Percentiles rank a stretch among this genome's conserved stretches.
Evolutionary conservation across 2,888 invertebrate genomes (phyloP).

Genomic region (Dynastes hyllus): DNA sequence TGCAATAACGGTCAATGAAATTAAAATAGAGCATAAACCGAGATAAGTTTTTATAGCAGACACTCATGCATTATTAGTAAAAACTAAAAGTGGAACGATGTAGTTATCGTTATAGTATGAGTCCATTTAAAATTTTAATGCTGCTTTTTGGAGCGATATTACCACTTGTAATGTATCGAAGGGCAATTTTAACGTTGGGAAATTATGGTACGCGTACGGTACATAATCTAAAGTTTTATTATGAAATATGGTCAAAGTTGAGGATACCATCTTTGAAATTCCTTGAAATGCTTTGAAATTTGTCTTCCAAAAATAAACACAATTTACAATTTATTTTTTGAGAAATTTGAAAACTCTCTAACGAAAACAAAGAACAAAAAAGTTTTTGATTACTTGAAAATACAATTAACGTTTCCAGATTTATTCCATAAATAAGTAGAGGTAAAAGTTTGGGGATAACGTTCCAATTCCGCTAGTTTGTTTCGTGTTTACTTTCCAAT

Average conservation of each 20-base stretch:
- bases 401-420: neutral
- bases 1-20: conserved; percentile 15
- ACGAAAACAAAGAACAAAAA: neutral
- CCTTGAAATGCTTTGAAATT: neutral
- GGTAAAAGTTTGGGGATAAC: neutral
- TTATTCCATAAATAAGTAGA: neutral
- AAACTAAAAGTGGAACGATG: conserved; percentile 25
- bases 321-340: neutral
- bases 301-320: neutral
- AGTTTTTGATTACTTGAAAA: neutral
- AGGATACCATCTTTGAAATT: neutral
- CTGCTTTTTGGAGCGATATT: conserved; percentile 8
- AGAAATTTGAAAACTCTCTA: neutral
- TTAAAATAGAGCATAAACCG: conserved; percentile 33
- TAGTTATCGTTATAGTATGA: conserved; percentile 29
- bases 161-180: neutral
- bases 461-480: neutral
- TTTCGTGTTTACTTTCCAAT: neutral
- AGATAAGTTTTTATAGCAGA: conserved; percentile 33
- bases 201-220: neutral
- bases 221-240: neutral
- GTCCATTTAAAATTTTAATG: conserved; percentile 26
- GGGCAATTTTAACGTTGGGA: conserved; percentile 8
- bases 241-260: conserved; percentile 4
- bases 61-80: neutral